Evolutionary conservation across 2,797 vertebrate genomes (phyloP).

Genomic region (Acrossocheilus fasciatus): DNA sequence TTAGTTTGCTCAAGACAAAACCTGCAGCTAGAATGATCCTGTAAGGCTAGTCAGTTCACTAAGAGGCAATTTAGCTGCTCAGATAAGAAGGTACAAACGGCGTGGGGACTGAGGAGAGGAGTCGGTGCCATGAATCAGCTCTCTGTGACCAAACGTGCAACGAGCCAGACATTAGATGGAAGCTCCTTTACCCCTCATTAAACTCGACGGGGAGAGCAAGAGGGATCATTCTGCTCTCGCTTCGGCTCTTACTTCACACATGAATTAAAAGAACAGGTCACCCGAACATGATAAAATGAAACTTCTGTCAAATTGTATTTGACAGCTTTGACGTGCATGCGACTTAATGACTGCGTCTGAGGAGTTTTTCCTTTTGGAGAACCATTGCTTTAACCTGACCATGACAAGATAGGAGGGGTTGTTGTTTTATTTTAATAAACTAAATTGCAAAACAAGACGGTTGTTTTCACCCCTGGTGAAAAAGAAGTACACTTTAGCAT

Average conservation of each 20-base stretch:
- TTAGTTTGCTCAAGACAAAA: slow-evolving; percentile 67
- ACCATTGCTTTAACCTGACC: not conserved
- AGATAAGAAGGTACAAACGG: slow-evolving; percentile 74
- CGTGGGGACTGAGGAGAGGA: slow-evolving; percentile 61
- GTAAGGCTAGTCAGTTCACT: slow-evolving; percentile 64
- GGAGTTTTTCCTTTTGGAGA: not conserved
- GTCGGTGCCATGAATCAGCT: slow-evolving; percentile 75
- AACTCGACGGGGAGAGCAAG: slow-evolving; percentile 15
- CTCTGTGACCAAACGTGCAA: slow-evolving; percentile 63
- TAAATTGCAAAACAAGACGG: not conserved
- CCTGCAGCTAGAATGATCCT: slow-evolving; percentile 68
- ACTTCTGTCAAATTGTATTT: not conserved
- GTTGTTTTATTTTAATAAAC: not conserved
- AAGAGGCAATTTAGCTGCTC: slow-evolving; percentile 74
- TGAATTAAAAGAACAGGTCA: not conserved
- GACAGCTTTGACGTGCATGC: not conserved
- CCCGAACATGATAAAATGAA: not conserved
- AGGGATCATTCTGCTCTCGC: not conserved
- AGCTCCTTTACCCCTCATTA: slow-evolving; percentile 50
- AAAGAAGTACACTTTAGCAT: not conserved
- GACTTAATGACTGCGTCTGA: not conserved
- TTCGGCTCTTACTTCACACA: not conserved
- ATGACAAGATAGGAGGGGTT: not conserved
- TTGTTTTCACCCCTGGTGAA: not conserved
- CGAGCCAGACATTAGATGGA: slow-evolving; percentile 23